Evolutionary conservation across 1,140 invertebrate genomes (phyloP), one percentile per base, ranked within the genome.

Genomic region (Drosophila sulfurigaster): DNA sequence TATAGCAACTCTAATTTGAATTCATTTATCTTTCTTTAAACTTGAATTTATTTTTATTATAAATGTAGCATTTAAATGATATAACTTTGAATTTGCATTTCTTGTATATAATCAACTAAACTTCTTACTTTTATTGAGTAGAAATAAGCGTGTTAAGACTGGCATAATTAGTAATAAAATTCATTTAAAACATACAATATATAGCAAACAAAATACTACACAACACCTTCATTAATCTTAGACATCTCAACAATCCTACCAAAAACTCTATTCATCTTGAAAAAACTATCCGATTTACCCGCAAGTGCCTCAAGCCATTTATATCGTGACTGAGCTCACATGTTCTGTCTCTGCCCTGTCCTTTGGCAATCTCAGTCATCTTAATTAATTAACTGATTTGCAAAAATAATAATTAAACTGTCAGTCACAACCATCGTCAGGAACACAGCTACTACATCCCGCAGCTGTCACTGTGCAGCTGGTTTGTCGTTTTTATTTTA

Each of bases 331-430:
- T 15, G 15, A 32, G 1, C 46, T 67, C 13, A 62, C 38, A 41
- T 60, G 57, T 8, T 20, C 5, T 8, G 35, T 1, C 13, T 20
- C 3, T 6, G 35, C 3, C 2, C 11, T 25, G 59, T 10, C 3
- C n/a, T 15, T 43, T 8, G 16, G 46, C 52, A 75, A 75, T 73
- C 69, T 77, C 63, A 58, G 69, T 54, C 51, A 68, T 67, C 69
- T 81, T 75, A 86, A 85, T 85, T 86, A 85, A 85, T 85, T 86
- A 86, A 85, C 74, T 81, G 66, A 86, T 75, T 86, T 81, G 49
- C 62, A 73, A 78, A 85, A 86, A 86, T 86, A 86, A 85, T 86
- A 87, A 81, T 85, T 81, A 86, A 86, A 82, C 75, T 85, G 82
- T 85, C 82, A 78, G 78, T 74, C 69, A 51, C 75, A 85, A 81